Base-by-base conservation (phyloP, 2,888 invertebrate genomes). In the Orchestes rusci region DNA sequence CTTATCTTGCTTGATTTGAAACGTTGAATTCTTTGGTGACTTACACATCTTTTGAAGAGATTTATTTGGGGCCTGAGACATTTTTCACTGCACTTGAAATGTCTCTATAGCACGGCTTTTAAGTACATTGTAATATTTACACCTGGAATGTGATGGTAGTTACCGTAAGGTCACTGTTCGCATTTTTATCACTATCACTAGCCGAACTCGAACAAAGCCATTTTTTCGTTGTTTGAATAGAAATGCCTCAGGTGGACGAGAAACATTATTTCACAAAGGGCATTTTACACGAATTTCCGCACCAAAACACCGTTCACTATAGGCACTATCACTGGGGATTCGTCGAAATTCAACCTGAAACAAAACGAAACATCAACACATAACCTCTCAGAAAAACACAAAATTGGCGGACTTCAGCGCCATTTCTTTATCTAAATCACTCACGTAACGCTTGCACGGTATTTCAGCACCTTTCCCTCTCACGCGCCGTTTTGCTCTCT, bases 121-220 rank as follows among this genome's bases (percentile, higher is more conserved):
- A 56, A 57, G 56, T 56, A 57, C 56, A 56, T 58, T 12, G n/a
- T 13, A 45, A 45, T 50, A 50, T 51, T 29, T 50, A 51, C 49
- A 49, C 46, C 48, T 48, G 51, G 51, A 53, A 52, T 52, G 51
- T 50, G 33, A 20, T 30, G 29, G 10, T 33, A 34, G 32, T 19
- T n/a, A 37, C 30, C 38, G 34, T 42, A 43, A 29, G 23, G 29
- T 45, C 39, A 50, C 43, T 45, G 34, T 50, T 47, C 35, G 37
- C 50, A 50, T 50, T 37, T 35, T 35, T 20, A 29, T 4, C 16
- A 37, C 18, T 46, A 44, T 53, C 51, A 52, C 57, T 68, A 70
- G 50, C 70, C 70, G 54, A 69, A 70, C 58, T 70, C 70, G 54
- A 70, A 70, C 56, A 70, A 57, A 56, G 69, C 69, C 70, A 69